Conservation (phyloP, 2,113 vertebrate genomes). For the Corythoichthys intestinalis region DNA sequence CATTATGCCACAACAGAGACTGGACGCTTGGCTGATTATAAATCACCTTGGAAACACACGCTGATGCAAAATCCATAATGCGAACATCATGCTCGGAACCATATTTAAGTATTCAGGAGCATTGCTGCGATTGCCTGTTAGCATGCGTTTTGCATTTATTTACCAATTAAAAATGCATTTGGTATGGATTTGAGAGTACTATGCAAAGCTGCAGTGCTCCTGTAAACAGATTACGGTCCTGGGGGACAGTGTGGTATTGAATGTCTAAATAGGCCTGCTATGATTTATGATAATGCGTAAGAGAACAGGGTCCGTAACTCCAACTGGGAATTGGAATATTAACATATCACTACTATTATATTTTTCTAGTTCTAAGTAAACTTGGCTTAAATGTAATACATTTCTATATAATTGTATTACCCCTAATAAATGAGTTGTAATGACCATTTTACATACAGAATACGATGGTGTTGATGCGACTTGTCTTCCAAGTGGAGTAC, state of each 20-base stretch:
- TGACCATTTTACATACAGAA: background rate
- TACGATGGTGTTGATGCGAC: conserved; percentile 10
- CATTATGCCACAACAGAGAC: conserved; percentile 50
- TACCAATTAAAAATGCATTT: conserved; percentile 77
- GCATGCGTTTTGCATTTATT: conserved; percentile 74
- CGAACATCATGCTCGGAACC: conserved; percentile 66
- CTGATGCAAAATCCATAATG: conserved; percentile 72
- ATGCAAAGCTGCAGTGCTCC: conserved; percentile 69
- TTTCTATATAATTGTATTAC: conserved; percentile 6
- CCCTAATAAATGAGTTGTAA: background rate
- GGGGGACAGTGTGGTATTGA: conserved; percentile 71
- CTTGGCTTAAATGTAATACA: conserved; percentile 21
- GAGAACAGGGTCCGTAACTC: conserved; percentile 55
- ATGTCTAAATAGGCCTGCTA: conserved; percentile 75
- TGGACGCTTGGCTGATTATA: conserved; percentile 64
- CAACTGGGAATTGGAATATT: conserved; percentile 51
- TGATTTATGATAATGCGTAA: conserved; percentile 77
- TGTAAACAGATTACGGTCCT: conserved; percentile 74
- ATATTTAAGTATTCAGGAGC: conserved; percentile 70
- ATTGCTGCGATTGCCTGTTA: conserved; percentile 66
- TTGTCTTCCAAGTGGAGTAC: conserved; percentile 4
- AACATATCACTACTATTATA: conserved; percentile 44
- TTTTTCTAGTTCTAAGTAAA: conserved; percentile 39
- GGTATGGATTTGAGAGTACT: conserved; percentile 76
- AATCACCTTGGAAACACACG: conserved; percentile 70